Conservation (phyloP, 2,888 invertebrate species). For the Trachelus tabidus region DNA sequence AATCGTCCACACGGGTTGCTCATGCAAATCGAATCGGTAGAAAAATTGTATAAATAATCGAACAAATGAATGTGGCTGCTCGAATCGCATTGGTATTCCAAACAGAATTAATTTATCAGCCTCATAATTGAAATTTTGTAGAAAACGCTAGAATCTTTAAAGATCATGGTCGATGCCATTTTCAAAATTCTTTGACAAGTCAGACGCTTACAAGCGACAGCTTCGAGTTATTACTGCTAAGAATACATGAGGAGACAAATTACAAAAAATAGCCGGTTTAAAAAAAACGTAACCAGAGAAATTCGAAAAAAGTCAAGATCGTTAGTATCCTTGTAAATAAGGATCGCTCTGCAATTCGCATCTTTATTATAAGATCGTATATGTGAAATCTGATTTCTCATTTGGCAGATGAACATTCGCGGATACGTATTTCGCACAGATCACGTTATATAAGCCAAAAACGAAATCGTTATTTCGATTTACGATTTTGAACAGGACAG, state of each 20-base stretch:
- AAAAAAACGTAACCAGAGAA: background rate
- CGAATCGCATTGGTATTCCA: background rate
- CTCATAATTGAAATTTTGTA: background rate
- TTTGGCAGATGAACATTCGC: background rate
- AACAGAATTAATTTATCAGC: background rate
- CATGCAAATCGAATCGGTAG: background rate
- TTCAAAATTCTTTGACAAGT: background rate
- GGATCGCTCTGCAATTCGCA: background rate
- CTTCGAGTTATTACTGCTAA: background rate
- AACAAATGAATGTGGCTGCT: background rate
- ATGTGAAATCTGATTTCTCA: background rate
- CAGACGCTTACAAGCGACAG: background rate
- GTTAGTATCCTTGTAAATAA: background rate
- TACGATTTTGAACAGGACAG: background rate
- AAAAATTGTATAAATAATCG: background rate
- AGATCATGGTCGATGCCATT: background rate
- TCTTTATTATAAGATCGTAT: background rate
- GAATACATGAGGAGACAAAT: background rate
- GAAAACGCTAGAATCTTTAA: background rate
- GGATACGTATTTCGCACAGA: background rate
- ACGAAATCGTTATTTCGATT: background rate
- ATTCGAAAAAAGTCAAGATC: background rate
- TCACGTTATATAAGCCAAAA: background rate
- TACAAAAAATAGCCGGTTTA: background rate
- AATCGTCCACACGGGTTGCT: background rate